These are phyloP conservation scores for Stegostoma tigrinum DNA, from an alignment of 2,113 vertebrate genomes.

Conservation along the genomic window DNA sequence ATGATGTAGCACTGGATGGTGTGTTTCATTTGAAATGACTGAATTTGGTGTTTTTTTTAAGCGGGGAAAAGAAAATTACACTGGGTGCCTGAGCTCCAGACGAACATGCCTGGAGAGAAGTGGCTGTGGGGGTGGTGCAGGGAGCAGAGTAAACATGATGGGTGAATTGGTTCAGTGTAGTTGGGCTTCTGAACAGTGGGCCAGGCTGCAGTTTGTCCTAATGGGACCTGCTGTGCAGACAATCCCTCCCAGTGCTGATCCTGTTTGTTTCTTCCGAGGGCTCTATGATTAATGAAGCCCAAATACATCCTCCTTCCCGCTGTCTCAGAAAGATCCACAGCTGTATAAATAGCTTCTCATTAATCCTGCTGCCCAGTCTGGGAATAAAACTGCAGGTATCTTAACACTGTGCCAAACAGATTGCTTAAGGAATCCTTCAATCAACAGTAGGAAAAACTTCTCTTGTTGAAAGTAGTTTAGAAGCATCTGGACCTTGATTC, in stretches of 20 bases:
- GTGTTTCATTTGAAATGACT: not conserved
- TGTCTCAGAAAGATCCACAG: slow-evolving; percentile 61
- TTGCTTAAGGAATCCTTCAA: not conserved
- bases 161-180: slow-evolving; percentile 29
- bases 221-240: slow-evolving; percentile 40
- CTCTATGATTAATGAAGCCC: slow-evolving; percentile 78
- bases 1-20: not conserved
- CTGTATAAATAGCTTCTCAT: slow-evolving; percentile 74
- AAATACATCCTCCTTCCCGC: slow-evolving; percentile 70
- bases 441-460: fast-evolving
- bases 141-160: not conserved
- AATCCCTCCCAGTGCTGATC: slow-evolving; percentile 51
- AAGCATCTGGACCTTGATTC: not conserved
- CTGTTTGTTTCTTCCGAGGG: slow-evolving; percentile 70
- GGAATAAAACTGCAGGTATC: slow-evolving; percentile 44
- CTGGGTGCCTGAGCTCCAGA: not conserved
- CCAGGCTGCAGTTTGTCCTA: not conserved
- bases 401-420: slow-evolving; percentile 41
- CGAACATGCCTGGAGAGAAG: not conserved
- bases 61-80: not conserved
- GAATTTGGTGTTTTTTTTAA: not conserved
- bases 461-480: slow-evolving; percentile 2
- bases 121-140: not conserved
- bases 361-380: slow-evolving; percentile 46
- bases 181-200: not conserved